Base-by-base conservation (phyloP, 1,140 invertebrate genomes). In the Schlechtendalia chinensis region DNA sequence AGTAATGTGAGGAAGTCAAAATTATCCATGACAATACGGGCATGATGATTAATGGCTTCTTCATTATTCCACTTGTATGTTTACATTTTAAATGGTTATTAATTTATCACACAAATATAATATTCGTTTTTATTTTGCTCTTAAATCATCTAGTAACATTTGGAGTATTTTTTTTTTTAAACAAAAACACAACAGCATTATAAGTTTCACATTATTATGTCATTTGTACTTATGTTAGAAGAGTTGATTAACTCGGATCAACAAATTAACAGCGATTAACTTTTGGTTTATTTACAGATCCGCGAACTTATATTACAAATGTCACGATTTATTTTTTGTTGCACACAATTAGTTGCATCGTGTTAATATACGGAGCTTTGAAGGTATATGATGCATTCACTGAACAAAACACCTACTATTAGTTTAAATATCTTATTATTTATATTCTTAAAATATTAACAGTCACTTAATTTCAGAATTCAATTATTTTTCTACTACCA, bases 341-440 rank as follows among this genome's bases (percentile, higher is more conserved):
- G 1, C n/a, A 79, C 17, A 63, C 75, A 0, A 27, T 79, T 19
- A 79, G 75, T 61, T 79, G 75, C 45, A 12, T 79, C 22, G 19
- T 27, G 12, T 79, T 79, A 47, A 61, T 79, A 79, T 79, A 79
- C 17, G 75, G 75, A 27, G 39, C 75, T 79, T 50, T 61, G 12
- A 61, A 79, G 75, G 75, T 39, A 4, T 79, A 79, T 1, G 11
- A 58, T 58, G n/a, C n/a, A n/a, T n/a, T n/a, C 8, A 22, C 47
- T 22, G 6, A 58, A 58, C 4, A 53, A 12, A 56, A 56, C 4
- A 56, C n/a, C 19, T 56, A 56, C n/a, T n/a, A n/a, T n/a, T n/a
- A n/a, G n/a, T n/a, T n/a, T n/a, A n/a, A n/a, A n/a, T n/a, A n/a
- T n/a, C n/a, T n/a, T n/a, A n/a, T n/a, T n/a, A n/a, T n/a, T n/a